Percentiles rank a stretch among this genome's conserved stretches.
Conservation (phyloP, 2,797 vertebrate genomes). For the Chromis chromis region DNA sequence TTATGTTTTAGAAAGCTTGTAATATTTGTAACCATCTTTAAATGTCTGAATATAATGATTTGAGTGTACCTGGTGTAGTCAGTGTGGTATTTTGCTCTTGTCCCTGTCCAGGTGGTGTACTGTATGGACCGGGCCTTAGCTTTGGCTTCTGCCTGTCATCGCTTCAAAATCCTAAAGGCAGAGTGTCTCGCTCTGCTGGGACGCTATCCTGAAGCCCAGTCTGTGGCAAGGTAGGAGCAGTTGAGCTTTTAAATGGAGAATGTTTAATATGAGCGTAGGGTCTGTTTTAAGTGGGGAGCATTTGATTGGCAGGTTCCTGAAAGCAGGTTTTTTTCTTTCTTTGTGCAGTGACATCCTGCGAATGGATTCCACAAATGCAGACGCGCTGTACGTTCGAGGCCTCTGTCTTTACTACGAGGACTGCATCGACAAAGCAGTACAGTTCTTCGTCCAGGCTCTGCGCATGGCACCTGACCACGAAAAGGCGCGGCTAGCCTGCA, state of each 20-base stretch:
- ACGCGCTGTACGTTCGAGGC: conserved; percentile 93
- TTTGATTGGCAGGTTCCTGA: not conserved
- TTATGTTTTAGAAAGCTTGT: not conserved
- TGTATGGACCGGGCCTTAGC: conserved; percentile 95
- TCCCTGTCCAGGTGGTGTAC: conserved; percentile 89
- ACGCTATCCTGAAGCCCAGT: conserved; percentile 95
- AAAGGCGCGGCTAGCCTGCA: conserved; percentile 93
- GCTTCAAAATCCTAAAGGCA: conserved; percentile 96
- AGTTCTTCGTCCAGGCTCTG: conserved; percentile 95
- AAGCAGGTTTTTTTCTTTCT: not conserved
- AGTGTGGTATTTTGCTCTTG: not conserved
- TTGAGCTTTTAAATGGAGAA: not conserved
- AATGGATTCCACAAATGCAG: conserved; percentile 94
- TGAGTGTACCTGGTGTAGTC: not conserved
- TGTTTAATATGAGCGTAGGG: not conserved
- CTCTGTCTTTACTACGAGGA: conserved; percentile 97
- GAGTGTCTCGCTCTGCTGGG: conserved; percentile 94
- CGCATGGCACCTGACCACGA: conserved; percentile 96
- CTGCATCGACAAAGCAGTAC: conserved; percentile 96
- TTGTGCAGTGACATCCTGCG: conserved; percentile 91
- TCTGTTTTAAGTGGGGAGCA: not conserved
- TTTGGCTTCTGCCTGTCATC: conserved; percentile 92
- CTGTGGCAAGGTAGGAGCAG: conserved; percentile 90
- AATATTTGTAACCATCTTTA: conserved; percentile 3
- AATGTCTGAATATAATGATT: not conserved